A percentile compares a stretch with the other conserved stretches of the same genome.
Conservation (phyloP, 2,113 vertebrate genomes). For the Xerus inauris region DNA sequence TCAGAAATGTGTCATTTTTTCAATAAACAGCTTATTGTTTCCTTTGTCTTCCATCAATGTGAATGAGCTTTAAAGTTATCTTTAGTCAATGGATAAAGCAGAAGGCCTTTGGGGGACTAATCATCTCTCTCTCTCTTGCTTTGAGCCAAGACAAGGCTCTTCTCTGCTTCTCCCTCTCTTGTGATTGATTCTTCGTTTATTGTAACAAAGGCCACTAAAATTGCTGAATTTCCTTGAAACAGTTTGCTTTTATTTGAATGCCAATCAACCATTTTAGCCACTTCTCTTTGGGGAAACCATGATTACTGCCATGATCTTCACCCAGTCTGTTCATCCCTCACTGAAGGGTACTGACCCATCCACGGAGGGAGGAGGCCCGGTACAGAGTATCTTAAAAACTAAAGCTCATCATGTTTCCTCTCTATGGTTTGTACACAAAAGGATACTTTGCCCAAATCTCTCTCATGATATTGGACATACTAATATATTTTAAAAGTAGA, state of each 20-base stretch:
- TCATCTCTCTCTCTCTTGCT: not conserved
- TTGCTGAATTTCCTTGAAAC: not conserved
- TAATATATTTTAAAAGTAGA: not conserved
- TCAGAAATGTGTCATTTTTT: not conserved
- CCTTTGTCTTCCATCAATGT: not conserved
- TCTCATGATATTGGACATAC: not conserved
- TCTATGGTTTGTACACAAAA: not conserved
- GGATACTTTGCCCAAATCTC: not conserved
- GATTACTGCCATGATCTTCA: not conserved
- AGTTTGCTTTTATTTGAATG: not conserved
- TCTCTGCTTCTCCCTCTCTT: not conserved
- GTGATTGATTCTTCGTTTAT: not conserved
- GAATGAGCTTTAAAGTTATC: not conserved
- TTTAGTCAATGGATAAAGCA: not conserved
- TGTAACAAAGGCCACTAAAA: not conserved
- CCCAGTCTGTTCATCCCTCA: not conserved
- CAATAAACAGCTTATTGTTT: slow-evolving; percentile 39
- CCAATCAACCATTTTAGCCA: not conserved
- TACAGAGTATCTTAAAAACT: not conserved
- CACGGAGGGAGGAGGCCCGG: not conserved
- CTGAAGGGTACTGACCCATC: not conserved
- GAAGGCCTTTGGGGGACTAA: not conserved
- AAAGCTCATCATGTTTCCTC: not conserved
- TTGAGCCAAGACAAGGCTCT: not conserved
- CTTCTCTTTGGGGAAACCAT: not conserved